Base-by-base conservation (phyloP, 2,888 invertebrate species). In the Philhelius pedissequus region DNA sequence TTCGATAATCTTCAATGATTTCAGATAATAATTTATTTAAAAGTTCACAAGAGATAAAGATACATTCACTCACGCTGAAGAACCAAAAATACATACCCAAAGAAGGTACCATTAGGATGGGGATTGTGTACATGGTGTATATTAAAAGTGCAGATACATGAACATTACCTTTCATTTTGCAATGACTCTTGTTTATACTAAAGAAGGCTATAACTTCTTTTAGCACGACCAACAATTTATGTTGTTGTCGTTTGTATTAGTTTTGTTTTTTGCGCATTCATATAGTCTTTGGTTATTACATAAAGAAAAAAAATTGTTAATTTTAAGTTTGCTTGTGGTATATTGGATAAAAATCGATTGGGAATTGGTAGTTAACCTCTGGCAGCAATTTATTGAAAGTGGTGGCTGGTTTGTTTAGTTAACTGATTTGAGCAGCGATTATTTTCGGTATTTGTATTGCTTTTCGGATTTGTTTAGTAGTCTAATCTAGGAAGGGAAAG, bases 151-250 rank as follows among this genome's bases (percentile, higher is more conserved):
- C 62, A 64, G 43, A 38, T 15, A 4, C 25, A 32, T 58, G 68
- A 20, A 50, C 48, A 56, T 62, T 66, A 66, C 78, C 78, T 78
- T 78, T 73, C 78, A 60, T 73, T 73, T 73, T 78, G 66, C 73
- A 66, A 78, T 66, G 58, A 66, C 45, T 38, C 50, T 68, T 38
- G 56, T 50, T 56, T 48, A 48, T 50, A 43, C 45, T 40, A 22
- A 38, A 70, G 70, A 52, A 77, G 69, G 73, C 74, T 56, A 40
- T 74, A 74, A 74, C 77, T 78, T 80, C 75, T 71, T 78, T 83
- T 77, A 76, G 83, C 82, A 82, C 86, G 86, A 86, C 77, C 81
- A 77, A 78, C 86, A 86, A 86, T 83, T 86, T 87, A 86, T 83
- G 81, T 76, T 54, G 62, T 69, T 78, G 60, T 75, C 54, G 73